A percentile compares a stretch with the other conserved stretches of the same genome.
Conservation (phyloP, 2,113 vertebrate genomes). For the Rhea pennata region DNA sequence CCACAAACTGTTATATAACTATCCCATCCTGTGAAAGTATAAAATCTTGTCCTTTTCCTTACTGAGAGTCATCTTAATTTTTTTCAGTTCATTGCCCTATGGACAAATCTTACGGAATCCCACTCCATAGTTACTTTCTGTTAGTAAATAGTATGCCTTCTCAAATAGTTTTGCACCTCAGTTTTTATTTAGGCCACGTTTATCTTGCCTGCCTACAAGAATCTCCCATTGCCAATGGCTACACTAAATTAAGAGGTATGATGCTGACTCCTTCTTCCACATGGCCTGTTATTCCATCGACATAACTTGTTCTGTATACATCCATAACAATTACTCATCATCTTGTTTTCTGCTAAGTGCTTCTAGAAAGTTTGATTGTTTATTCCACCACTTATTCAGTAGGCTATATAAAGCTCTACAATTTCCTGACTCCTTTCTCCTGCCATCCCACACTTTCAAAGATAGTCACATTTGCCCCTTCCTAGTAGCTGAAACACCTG, state of each 20-base stretch:
- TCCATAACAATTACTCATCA: background rate
- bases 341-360: background rate
- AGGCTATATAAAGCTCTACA: background rate
- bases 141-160: background rate
- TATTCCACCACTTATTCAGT: background rate
- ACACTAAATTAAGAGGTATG: background rate
- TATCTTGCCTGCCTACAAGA: background rate
- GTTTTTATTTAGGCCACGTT: constrained; percentile 8
- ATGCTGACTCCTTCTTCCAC: background rate
- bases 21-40: constrained; percentile 37
- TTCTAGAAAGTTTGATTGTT: background rate
- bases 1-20: constrained; percentile 60
- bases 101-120: background rate
- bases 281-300: background rate
- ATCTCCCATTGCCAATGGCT: background rate
- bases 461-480: background rate
- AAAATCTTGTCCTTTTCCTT: constrained; percentile 14
- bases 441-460: background rate
- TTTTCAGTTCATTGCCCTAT: background rate
- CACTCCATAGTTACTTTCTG: background rate
- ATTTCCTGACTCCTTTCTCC: background rate
- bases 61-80: background rate
- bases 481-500: background rate
- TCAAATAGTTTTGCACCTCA: background rate
- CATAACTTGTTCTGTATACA: background rate